Evolutionary conservation across 2,888 invertebrate species (phyloP).

Genomic region (Antheraea yamamai): DNA sequence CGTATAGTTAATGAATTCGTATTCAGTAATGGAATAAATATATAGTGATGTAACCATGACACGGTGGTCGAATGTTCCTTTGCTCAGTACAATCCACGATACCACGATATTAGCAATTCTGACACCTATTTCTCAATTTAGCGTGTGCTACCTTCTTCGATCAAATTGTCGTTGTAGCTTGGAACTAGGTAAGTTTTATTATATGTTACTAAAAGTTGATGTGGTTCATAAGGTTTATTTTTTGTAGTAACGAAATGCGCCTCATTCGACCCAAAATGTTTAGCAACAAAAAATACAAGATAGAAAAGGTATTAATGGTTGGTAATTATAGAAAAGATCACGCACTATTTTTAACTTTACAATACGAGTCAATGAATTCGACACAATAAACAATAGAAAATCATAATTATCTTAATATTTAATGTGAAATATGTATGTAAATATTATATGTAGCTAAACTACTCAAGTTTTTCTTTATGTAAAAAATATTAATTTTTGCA

Average conservation of each 20-base stretch:
- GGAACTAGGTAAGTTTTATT: too few relatives aligned
- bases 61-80: too few relatives aligned
- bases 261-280: constrained; percentile 4
- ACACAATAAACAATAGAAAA: background rate
- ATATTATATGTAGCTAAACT: background rate
- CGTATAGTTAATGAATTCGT: too few relatives aligned
- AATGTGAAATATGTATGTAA: background rate
- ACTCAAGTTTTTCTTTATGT: background rate
- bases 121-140: too few relatives aligned
- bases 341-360: background rate
- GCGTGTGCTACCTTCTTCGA: too few relatives aligned
- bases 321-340: constrained; percentile 2
- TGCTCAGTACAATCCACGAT: too few relatives aligned
- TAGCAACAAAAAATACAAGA: background rate
- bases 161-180: too few relatives aligned
- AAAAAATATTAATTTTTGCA: background rate
- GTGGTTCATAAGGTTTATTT: background rate
- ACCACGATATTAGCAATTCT: too few relatives aligned
- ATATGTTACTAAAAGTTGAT: background rate
- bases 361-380: background rate
- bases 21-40: too few relatives aligned
- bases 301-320: background rate
- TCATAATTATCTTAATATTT: background rate
- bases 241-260: background rate
- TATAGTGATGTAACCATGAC: too few relatives aligned